Percentiles rank a stretch among this genome's conserved stretches.
Evolutionary conservation across 2,888 invertebrate species (phyloP).

Genomic region (Apamea epomidion): DNA sequence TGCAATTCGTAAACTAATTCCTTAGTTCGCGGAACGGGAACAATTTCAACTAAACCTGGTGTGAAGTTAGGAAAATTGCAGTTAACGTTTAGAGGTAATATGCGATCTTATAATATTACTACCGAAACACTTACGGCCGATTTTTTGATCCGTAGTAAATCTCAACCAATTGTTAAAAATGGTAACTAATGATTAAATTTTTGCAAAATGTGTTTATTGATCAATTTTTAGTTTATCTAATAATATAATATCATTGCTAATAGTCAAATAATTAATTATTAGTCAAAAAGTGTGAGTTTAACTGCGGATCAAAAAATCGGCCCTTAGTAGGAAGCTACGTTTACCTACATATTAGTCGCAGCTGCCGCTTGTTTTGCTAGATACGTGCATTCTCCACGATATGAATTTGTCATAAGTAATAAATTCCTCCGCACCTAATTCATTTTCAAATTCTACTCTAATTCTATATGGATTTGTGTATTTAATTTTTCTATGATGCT

Average conservation of each 20-base stretch:
- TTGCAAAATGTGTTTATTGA: no score
- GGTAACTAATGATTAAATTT: no score
- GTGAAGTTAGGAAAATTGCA: constrained; percentile 37
- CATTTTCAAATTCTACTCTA: background rate
- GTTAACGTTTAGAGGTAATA: constrained; percentile 26
- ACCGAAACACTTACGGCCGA: background rate
- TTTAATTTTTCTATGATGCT: background rate
- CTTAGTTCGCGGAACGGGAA: constrained; percentile 12
- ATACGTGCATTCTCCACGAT: background rate
- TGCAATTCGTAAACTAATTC: constrained; percentile 32
- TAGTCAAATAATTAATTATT: no score
- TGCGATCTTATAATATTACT: constrained; percentile 22
- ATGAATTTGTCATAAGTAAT: background rate
- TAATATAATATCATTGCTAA: no score
- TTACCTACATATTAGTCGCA: background rate
- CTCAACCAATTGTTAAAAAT: no score
- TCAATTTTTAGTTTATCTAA: no score
- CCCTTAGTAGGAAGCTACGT: no score
- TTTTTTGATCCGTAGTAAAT: no score
- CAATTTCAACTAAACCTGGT: constrained; percentile 24
- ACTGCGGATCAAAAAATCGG: no score
- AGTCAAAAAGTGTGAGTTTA: no score
- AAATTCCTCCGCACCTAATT: background rate
- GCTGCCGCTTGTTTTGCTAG: background rate
- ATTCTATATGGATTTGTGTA: background rate